These are phyloP conservation scores for Pristionchus mayeri DNA, from an alignment of 2,888 invertebrate genomes.

Conservation along the genomic window DNA sequence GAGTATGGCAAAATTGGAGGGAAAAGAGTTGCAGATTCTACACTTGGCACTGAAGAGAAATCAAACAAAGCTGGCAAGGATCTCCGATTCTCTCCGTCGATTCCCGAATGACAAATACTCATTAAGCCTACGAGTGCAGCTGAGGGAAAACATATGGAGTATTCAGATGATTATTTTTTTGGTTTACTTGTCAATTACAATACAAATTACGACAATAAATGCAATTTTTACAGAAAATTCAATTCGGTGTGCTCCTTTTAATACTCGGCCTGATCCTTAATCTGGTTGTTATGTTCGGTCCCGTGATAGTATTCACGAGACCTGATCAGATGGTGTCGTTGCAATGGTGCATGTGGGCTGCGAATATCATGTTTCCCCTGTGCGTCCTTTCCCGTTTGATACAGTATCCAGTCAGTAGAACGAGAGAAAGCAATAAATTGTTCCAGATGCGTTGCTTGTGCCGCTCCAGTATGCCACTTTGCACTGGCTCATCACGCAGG, in stretches of 20 bases:
- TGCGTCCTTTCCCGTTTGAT: too few species aligned
- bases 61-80: not conserved
- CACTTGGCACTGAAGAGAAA: not conserved
- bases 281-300: not conserved
- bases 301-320: not conserved
- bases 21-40: too few species aligned
- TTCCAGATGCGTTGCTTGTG: too few species aligned
- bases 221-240: not conserved
- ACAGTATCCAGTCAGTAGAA: too few species aligned
- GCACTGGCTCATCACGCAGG: constrained; percentile 5
- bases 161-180: not conserved
- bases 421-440: too few species aligned
- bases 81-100: not conserved
- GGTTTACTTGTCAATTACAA: not conserved
- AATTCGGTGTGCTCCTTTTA: not conserved
- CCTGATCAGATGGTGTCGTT: not conserved
- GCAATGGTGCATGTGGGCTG: not conserved
- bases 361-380: not conserved
- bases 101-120: constrained; percentile 16
- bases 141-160: constrained; percentile 23
- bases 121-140: not conserved
- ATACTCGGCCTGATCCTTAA: not conserved
- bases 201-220: not conserved
- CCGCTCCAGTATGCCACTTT: not conserved
- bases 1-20: not conserved